These are phyloP conservation scores for Poecile montanus DNA, from an alignment of 2,797 vertebrate genomes.

Conservation along the genomic window DNA sequence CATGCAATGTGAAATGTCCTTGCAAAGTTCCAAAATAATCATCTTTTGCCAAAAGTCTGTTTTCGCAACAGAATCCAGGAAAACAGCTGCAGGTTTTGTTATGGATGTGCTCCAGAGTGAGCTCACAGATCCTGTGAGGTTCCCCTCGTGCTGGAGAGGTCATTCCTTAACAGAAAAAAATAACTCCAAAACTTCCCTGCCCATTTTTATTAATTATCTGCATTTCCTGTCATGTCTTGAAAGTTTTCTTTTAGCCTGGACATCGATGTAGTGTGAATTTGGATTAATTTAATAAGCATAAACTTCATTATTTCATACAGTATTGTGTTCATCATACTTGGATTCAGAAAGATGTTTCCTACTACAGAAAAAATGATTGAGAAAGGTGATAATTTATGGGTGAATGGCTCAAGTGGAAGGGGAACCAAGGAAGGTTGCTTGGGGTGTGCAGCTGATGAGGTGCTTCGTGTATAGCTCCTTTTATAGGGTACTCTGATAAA, in stretches of 20 bases:
- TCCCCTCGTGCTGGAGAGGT: background rate
- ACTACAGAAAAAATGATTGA: background rate
- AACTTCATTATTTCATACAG: background rate
- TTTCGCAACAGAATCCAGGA: background rate
- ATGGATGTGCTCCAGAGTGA: background rate
- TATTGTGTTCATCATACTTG: background rate
- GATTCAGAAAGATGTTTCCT: background rate
- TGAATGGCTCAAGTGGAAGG: background rate
- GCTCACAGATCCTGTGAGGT: background rate
- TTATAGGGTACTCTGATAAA: rapidly evolving
- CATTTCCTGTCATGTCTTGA: background rate
- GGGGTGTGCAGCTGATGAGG: background rate
- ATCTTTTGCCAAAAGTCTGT: background rate
- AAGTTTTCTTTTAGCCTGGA: background rate
- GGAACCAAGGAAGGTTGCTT: no score
- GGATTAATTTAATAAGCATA: background rate
- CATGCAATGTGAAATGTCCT: background rate
- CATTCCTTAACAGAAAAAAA: background rate
- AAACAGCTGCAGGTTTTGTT: background rate
- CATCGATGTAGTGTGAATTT: background rate
- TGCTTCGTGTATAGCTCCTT: background rate
- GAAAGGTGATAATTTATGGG: background rate
- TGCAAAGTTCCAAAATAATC: background rate
- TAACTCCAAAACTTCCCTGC: background rate
- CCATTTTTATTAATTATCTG: background rate